Conservation (phyloP, 2,888 invertebrate genomes). For the Drosophila buzzatii region DNA sequence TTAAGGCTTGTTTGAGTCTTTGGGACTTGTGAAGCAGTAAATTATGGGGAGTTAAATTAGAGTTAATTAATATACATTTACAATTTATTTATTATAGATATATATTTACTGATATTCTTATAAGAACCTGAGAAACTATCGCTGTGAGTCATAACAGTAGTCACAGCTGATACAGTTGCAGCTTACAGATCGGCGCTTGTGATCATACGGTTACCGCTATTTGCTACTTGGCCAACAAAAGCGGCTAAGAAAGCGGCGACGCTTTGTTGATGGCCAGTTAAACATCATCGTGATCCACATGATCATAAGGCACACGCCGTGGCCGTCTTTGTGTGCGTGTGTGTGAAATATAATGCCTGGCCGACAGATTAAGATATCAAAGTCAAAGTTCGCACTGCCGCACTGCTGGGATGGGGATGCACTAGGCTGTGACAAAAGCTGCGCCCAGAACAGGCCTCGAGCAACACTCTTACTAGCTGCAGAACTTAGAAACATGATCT, state of each 20-base stretch:
- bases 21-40: background rate
- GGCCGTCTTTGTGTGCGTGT: slow-evolving; percentile 1
- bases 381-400: slow-evolving; percentile 74
- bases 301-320: slow-evolving; percentile 76
- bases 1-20: background rate
- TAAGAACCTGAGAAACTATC: slow-evolving; percentile 7
- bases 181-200: slow-evolving; percentile 63
- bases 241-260: slow-evolving; percentile 63
- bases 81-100: too few relatives aligned
- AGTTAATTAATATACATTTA: too few relatives aligned
- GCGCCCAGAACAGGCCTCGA: slow-evolving; percentile 48
- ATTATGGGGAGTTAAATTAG: background rate
- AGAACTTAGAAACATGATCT: slow-evolving; percentile 68
- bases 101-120: too few relatives aligned
- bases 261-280: slow-evolving; percentile 59
- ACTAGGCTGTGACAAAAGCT: slow-evolving; percentile 71
- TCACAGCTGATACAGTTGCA: slow-evolving; percentile 38
- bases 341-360: slow-evolving; percentile 70
- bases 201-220: slow-evolving; percentile 73
- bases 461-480: slow-evolving; percentile 62
- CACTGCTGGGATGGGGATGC: slow-evolving; percentile 58
- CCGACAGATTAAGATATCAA: slow-evolving; percentile 78
- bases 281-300: slow-evolving; percentile 28
- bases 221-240: slow-evolving; percentile 68
- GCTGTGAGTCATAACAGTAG: slow-evolving; percentile 52